Base-by-base conservation (phyloP, 2,797 vertebrate species). In the Nyctibius grandis region DNA sequence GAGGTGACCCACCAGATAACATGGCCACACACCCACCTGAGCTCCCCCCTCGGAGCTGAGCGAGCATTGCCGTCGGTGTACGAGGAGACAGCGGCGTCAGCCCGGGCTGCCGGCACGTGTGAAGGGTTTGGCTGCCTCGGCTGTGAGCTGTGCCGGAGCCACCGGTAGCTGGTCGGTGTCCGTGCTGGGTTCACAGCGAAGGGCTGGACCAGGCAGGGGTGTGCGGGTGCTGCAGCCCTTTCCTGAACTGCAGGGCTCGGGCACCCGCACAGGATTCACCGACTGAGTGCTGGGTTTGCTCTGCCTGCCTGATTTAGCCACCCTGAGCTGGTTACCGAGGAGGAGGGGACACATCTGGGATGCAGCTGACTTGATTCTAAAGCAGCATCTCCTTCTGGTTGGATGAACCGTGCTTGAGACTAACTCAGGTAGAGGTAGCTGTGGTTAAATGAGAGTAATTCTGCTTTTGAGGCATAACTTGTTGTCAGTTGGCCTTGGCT, bases 41-140 rank as follows among this genome's bases (percentile, higher is more conserved):
- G 23, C 56, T 69, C 47, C 64, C 54, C 5, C 2, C 51, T 11
- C 5, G 25, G 53, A 34, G 61, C 69, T 16, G 29, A 12, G 38
- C 5, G 1, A n/a, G 45, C 4, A 1, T 21, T 9, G 54, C 73
- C 1, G 1, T 38, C 1, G 6, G 22, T 3, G 9, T 8, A 10
- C 2, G 9, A 48, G 67, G 56, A 56, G 50, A 5, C 11, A 1
- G 38, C 4, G 48, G 54, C 47, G 18, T 53, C 36, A 7, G 51
- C 61, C 53, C 0, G 9, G 26, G 63, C 73, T 28, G 22, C 26
- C 0, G 16, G 29, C 29, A 12, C 3, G 2, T 2, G 15, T 14
- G 1, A 18, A 31, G 31, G 53, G 23, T 28, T 22, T 23, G 64
- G n/a, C 26, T 17, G 34, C 34, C 18, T 16, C 0, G 5, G 20